phyloP scores from a whole-genome alignment of 2,797 vertebrate species.

The Microcaecilia unicolor region DNA sequence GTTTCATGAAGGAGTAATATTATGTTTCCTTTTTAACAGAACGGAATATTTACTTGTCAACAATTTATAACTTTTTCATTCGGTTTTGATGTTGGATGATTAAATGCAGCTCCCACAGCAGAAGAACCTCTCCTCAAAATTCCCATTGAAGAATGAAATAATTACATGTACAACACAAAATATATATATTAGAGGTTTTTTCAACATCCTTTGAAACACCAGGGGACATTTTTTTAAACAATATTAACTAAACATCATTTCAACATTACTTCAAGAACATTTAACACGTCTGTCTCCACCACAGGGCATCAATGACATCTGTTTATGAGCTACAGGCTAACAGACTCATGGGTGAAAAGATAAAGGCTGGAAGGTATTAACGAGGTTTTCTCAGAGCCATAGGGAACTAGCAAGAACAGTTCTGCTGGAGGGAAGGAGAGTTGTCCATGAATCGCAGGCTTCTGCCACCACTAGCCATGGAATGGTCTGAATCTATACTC shows the following conservation, averaged over 20 bases:
- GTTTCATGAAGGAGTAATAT: no score
- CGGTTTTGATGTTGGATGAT: not conserved
- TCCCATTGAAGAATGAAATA: constrained; percentile 5
- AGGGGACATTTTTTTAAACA: constrained; percentile 12
- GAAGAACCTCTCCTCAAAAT: not conserved
- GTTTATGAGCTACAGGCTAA: constrained; percentile 14
- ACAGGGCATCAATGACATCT: constrained; percentile 19
- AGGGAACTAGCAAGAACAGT: constrained; percentile 76
- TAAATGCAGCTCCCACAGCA: not conserved
- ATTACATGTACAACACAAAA: not conserved
- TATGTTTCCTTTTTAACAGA: no score
- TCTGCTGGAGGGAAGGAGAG: constrained; percentile 76
- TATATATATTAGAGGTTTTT: constrained; percentile 6
- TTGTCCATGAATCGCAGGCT: constrained; percentile 79
- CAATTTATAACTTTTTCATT: no score
- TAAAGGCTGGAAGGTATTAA: not conserved
- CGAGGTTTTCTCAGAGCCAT: not conserved
- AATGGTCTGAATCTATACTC: constrained; percentile 74
- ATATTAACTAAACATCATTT: not conserved
- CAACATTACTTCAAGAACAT: constrained; percentile 17
- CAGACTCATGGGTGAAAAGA: constrained; percentile 13
- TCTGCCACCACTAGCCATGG: constrained; percentile 61
- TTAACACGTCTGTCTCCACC: constrained; percentile 10
- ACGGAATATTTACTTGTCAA: no score
- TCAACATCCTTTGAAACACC: constrained; percentile 14